Conservation (phyloP, 1,140 invertebrate species). For the Aphaenogaster ashmeadi region DNA sequence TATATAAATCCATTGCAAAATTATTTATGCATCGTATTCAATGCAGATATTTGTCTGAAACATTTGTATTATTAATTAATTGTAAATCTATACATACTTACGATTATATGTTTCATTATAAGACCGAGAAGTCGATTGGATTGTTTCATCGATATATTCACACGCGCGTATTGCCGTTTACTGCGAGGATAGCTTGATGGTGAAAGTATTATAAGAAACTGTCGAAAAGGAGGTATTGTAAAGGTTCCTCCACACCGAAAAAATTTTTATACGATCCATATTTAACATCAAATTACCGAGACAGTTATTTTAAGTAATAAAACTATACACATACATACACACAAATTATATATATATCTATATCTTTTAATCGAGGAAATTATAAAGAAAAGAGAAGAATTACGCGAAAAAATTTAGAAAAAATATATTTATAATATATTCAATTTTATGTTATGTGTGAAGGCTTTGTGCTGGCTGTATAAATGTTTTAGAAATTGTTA, state of each 20-base stretch:
- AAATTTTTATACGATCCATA: neutral
- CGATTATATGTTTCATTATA: conserved; percentile 61
- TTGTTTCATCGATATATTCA: conserved; percentile 58
- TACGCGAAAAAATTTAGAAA: no score
- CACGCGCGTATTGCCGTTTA: conserved; percentile 49
- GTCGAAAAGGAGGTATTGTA: conserved; percentile 68
- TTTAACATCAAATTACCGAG: neutral
- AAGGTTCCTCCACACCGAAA: conserved; percentile 44
- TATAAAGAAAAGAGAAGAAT: no score
- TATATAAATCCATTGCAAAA: neutral
- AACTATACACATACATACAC: no score
- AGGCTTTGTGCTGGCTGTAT: no score
- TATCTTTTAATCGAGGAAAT: no score
- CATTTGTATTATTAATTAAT: conserved; percentile 20
- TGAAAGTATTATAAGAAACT: conserved; percentile 77
- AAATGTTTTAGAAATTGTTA: no score
- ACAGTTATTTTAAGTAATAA: neutral
- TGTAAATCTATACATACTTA: conserved; percentile 52
- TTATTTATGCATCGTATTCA: neutral
- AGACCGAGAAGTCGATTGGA: neutral
- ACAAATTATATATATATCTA: no score
- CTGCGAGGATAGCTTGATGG: conserved; percentile 60
- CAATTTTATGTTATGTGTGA: no score
- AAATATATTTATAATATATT: no score
- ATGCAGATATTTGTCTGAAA: neutral